These are phyloP conservation scores for Pteria penguin DNA, from an alignment of 2,888 invertebrate species.

Conservation along the genomic window DNA sequence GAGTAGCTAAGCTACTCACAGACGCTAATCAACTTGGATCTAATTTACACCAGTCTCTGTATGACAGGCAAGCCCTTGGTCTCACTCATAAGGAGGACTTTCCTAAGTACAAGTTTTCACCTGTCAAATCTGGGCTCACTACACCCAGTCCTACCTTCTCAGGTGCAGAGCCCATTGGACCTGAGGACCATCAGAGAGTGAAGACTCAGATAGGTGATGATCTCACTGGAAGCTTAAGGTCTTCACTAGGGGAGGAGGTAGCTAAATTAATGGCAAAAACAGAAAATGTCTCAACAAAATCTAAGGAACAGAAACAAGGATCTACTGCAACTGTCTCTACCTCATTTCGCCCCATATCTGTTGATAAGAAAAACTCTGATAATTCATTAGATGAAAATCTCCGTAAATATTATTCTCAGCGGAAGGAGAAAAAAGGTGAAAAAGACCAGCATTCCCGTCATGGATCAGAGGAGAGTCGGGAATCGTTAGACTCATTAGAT, in stretches of 20 bases:
- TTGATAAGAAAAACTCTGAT: background rate
- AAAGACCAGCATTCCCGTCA: background rate
- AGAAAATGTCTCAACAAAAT: constrained; percentile 29
- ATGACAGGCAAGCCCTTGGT: constrained; percentile 29
- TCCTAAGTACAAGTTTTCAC: constrained; percentile 28
- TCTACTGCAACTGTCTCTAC: background rate
- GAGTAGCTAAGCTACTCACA: constrained; percentile 57
- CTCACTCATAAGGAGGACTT: constrained; percentile 13
- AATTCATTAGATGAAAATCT: background rate
- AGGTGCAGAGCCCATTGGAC: background rate
- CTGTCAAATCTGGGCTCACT: constrained; percentile 16
- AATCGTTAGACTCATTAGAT: constrained; percentile 37
- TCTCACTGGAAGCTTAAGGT: constrained; percentile 37
- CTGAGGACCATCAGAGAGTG: background rate
- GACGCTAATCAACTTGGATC: constrained; percentile 45
- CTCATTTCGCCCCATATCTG: constrained; percentile 10
- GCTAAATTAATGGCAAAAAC: constrained; percentile 53
- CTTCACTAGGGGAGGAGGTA: constrained; percentile 60
- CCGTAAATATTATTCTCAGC: background rate
- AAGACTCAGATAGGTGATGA: constrained; percentile 31
- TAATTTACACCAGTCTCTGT: constrained; percentile 32
- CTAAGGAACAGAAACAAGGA: constrained; percentile 11
- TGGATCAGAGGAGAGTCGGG: constrained; percentile 33
- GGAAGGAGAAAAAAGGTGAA: background rate
- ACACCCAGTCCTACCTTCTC: constrained; percentile 24